Evolutionary conservation across 2,113 vertebrate species (phyloP), one percentile per base, ranked within the genome.

Genomic region (Zosterops lateralis): DNA sequence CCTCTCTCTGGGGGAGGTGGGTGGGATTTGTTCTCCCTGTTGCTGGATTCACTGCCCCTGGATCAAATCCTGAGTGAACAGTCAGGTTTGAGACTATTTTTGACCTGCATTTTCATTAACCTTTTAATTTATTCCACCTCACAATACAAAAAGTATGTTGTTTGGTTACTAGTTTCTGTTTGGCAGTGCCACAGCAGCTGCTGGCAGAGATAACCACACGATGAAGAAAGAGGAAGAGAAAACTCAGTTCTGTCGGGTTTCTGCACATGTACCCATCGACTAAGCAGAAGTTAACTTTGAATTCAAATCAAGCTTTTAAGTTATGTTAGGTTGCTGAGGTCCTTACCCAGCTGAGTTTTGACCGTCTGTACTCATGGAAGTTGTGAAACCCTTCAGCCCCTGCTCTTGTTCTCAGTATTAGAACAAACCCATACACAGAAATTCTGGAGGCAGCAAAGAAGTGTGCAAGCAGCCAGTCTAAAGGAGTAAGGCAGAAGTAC

Each of bases 221-320:
- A 60, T 40, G 18, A 88, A 68, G 50, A 81, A 85, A 32, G 78
- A 88, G 67, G 82, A 92, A 84, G 70, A 90, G 70, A 81, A 66
- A 73, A 62, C 45, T 54, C 8, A 5, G 14, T 73, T 80, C 38
- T 0, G 1, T 32, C 1, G 2, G 12, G 45, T 77, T 86, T 86
- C 47, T 88, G 40, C 0, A 2, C 0, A 1, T 14, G 10, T 56
- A 13, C 26, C 7, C n/a, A 32, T 34, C 1, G 1, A 47, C 29
- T 42, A 62, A 80, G 54, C 40, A 57, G 60, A 75, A 68, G 22
- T 67, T 60, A 61, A 42, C 14, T 70, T 47, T 2, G 15, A 67
- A 81, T 24, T 80, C 14, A 61, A 60, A 29, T 34, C 25, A 25
- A 50, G 5, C 51, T 89, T 80, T 29, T 26, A 28, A 53, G 17